phyloP scores from a whole-genome alignment of 1,140 invertebrate species.

The Oppia nitens region DNA sequence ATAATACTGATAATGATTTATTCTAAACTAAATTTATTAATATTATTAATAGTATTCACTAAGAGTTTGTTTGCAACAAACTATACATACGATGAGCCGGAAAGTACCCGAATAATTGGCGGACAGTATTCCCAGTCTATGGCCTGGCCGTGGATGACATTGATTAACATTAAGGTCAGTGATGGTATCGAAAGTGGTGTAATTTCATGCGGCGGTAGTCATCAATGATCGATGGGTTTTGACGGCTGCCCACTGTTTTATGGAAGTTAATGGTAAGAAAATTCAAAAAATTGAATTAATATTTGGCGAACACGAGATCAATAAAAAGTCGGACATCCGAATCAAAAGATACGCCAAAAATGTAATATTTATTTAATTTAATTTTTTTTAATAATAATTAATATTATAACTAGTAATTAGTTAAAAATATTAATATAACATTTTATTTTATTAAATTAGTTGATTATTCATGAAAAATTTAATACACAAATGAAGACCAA shows the following conservation, averaged over 20 bases:
- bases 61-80: too few relatives aligned
- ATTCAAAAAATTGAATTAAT: not conserved
- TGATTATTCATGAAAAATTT: not conserved
- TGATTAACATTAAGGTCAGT: not conserved
- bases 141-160: not conserved
- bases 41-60: too few relatives aligned
- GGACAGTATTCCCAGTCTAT: not conserved
- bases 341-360: too few relatives aligned
- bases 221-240: not conserved
- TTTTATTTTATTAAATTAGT: too few relatives aligned
- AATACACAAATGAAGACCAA: not conserved
- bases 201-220: not conserved
- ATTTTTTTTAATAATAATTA: too few relatives aligned
- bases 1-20: too few relatives aligned
- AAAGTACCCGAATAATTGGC: not conserved
- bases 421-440: too few relatives aligned
- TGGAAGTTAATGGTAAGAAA: not conserved
- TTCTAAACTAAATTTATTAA: too few relatives aligned
- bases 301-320: not conserved
- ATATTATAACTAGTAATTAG: too few relatives aligned
- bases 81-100: too few relatives aligned
- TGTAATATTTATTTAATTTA: too few relatives aligned
- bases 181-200: not conserved
- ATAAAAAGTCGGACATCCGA: too few relatives aligned
- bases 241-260: conserved; percentile 10